phyloP scores from a whole-genome alignment of 2,888 invertebrate genomes.

The Ophion ellenae region DNA sequence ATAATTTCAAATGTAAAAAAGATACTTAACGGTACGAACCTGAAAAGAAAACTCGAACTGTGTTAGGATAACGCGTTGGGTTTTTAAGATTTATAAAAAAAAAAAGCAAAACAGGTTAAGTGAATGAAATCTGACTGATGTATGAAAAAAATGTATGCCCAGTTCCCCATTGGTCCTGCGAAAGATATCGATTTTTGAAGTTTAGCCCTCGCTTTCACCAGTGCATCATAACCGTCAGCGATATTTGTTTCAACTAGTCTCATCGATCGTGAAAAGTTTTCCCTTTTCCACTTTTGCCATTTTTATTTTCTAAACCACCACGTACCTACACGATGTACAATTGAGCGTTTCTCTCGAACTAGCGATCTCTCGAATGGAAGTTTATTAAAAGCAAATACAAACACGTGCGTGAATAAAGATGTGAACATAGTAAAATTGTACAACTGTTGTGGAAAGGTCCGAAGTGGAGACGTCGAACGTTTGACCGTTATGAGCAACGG shows the following conservation, averaged over 20 bases:
- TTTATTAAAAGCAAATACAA: conserved; percentile 59
- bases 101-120: no score
- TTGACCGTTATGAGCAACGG: conserved; percentile 16
- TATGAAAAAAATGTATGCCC: no score
- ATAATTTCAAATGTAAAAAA: neutral
- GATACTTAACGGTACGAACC: neutral
- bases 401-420: conserved; percentile 49
- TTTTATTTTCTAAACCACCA: neutral
- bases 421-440: conserved; percentile 55
- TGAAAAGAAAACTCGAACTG: neutral
- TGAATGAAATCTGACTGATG: no score
- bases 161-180: no score
- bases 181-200: no score
- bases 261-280: neutral
- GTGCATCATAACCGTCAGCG: no score
- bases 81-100: neutral
- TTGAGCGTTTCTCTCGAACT: neutral
- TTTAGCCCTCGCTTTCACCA: no score
- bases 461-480: conserved; percentile 25
- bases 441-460: conserved; percentile 38
- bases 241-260: neutral
- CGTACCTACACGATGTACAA: no score
- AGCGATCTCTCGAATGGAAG: conserved; percentile 5
- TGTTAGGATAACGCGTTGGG: neutral
- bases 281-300: no score